Percentiles rank a stretch among this genome's conserved stretches.
Evolutionary conservation across 2,888 invertebrate genomes (phyloP).

Genomic region (Anthrax anthrax): DNA sequence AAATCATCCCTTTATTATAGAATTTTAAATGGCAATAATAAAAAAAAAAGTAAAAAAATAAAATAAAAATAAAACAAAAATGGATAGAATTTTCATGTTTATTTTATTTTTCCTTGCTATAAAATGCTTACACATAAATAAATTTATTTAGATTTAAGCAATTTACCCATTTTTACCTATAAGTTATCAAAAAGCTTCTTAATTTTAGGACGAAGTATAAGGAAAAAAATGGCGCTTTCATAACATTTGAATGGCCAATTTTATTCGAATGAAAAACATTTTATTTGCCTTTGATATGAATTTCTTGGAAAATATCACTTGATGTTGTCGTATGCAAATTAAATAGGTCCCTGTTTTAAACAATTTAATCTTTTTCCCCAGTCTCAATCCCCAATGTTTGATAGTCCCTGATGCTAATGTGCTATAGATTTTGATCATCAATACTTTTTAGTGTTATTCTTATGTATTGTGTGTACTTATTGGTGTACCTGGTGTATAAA

Average conservation of each 20-base stretch:
- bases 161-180: too few relatives aligned
- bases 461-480: too few relatives aligned
- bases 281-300: constrained; percentile 13
- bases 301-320: constrained; percentile 9
- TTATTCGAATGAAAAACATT: constrained; percentile 12
- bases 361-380: constrained; percentile 10
- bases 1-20: neutral
- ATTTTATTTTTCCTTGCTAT: too few relatives aligned
- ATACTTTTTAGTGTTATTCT: neutral
- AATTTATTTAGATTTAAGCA: too few relatives aligned
- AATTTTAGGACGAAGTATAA: neutral
- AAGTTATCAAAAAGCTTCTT: too few relatives aligned
- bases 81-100: too few relatives aligned
- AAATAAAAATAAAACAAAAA: too few relatives aligned
- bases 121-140: too few relatives aligned
- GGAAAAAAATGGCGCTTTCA: constrained; percentile 10
- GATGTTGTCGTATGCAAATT: constrained; percentile 13
- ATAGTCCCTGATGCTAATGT: neutral
- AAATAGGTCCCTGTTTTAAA: constrained; percentile 13
- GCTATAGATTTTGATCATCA: neutral
- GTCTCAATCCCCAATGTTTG: constrained; percentile 7
- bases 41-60: too few relatives aligned
- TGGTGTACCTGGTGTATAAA: too few relatives aligned
- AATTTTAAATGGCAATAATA: neutral
- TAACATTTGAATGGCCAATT: constrained; percentile 12